phyloP scores from a whole-genome alignment of 64 coral and sea anemone species.

The Orbicella faveolata region DNA sequence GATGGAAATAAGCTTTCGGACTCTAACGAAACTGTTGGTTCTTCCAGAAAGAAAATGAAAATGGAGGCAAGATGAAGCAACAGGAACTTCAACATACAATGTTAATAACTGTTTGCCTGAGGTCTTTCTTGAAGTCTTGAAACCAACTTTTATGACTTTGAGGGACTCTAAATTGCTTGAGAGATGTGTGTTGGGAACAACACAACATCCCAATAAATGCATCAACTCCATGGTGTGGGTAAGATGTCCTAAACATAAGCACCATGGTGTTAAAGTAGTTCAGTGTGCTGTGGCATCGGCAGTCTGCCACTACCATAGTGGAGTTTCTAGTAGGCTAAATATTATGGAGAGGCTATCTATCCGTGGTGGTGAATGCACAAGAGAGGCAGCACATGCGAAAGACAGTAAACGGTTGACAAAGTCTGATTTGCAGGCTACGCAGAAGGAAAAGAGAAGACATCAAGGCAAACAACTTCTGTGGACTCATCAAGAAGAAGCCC shows the following conservation, averaged over 20 bases:
- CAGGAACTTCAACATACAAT: background rate
- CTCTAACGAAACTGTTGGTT: no score
- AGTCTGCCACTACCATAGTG: conserved; percentile 24
- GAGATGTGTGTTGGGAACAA: background rate
- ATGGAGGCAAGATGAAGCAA: background rate
- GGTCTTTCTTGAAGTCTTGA: background rate
- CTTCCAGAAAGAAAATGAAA: conserved; percentile 17
- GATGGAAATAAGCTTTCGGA: no score
- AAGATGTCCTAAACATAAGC: no score
- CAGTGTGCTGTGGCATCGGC: conserved; percentile 14
- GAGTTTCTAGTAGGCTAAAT: conserved; percentile 5
- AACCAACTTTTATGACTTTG: background rate
- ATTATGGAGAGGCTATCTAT: conserved; percentile 28
- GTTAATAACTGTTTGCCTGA: background rate
- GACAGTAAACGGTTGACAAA: conserved; percentile 44
- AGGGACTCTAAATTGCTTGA: background rate
- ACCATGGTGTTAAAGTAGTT: background rate
- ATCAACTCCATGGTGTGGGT: conserved; percentile 12
- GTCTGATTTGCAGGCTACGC: conserved; percentile 15
- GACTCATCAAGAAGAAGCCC: conserved; percentile 27
- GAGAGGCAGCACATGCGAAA: background rate
- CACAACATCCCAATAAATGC: conserved; percentile 2
- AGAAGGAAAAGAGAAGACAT: conserved; percentile 21
- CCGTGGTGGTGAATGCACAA: conserved; percentile 2
- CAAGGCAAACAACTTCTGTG: conserved; percentile 19